phyloP scores from a whole-genome alignment of 2,888 invertebrate species.

The Teleiodes luculella region DNA sequence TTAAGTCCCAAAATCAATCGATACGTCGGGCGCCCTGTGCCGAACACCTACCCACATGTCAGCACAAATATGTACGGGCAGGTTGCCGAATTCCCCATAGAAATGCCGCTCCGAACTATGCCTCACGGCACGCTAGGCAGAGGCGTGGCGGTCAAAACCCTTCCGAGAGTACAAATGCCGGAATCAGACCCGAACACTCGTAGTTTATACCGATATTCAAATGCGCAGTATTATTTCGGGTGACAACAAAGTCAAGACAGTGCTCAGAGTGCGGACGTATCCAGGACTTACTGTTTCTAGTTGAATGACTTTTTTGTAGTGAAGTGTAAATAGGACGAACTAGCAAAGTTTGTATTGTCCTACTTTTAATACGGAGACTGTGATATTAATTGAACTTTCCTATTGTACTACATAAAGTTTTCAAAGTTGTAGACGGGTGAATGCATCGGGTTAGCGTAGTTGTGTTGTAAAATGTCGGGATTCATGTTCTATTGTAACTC shows the following conservation, averaged over 20 bases:
- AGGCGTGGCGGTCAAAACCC: constrained; percentile 69
- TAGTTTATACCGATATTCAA: constrained; percentile 81
- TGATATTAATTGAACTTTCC: constrained; percentile 76
- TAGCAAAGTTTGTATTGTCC: constrained; percentile 60
- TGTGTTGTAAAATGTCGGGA: not conserved
- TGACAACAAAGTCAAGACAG: constrained; percentile 79
- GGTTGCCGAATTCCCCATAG: constrained; percentile 72
- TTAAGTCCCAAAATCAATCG: constrained; percentile 72
- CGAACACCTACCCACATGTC: constrained; percentile 71
- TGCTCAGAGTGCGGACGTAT: constrained; percentile 71
- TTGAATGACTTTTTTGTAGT: constrained; percentile 50
- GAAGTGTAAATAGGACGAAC: constrained; percentile 54
- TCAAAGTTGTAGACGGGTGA: constrained; percentile 46
- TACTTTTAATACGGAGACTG: constrained; percentile 76
- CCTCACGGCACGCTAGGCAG: constrained; percentile 70
- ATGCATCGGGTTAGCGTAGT: not conserved
- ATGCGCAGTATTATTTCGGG: constrained; percentile 86
- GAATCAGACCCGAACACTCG: constrained; percentile 78
- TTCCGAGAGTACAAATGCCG: constrained; percentile 66
- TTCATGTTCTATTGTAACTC: constrained; percentile 3
- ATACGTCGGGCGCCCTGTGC: constrained; percentile 70
- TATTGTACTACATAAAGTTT: constrained; percentile 56
- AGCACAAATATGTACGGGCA: constrained; percentile 76
- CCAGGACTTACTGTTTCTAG: constrained; percentile 80
- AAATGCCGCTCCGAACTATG: constrained; percentile 74